phyloP scores from a whole-genome alignment of 1,140 invertebrate species.

The Anastrepha obliqua region DNA sequence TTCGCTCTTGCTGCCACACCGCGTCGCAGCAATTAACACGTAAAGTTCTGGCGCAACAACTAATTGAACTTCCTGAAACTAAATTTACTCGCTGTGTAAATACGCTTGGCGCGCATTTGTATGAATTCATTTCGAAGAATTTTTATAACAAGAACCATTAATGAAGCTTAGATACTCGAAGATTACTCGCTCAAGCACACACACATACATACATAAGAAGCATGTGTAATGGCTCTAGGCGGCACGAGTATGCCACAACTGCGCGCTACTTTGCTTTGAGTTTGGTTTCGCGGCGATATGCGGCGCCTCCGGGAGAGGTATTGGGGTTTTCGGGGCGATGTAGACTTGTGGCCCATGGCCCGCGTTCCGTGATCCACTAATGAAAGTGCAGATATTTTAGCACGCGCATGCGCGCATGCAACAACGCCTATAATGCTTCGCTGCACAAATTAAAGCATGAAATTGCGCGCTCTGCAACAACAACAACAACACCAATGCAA shows the following conservation, averaged over 20 bases:
- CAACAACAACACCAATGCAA: background rate
- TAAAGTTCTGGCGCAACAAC: background rate
- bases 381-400: conserved; percentile 45
- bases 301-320: background rate
- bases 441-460: conserved; percentile 40
- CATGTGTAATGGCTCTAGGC: background rate
- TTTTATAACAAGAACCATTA: background rate
- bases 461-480: background rate
- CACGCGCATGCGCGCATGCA: conserved; percentile 46
- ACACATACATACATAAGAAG: background rate
- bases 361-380: background rate
- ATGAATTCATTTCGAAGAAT: background rate
- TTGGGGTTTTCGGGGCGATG: background rate
- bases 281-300: background rate
- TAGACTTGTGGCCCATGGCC: background rate
- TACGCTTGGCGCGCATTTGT: background rate
- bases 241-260: background rate
- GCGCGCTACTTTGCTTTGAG: conserved; percentile 9
- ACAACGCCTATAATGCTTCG: conserved; percentile 12
- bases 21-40: background rate
- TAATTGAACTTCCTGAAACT: conserved; percentile 21
- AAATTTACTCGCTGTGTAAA: background rate
- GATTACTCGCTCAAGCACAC: background rate
- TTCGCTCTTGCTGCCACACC: background rate
- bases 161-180: background rate